phyloP scores from a whole-genome alignment of 2,888 invertebrate genomes.

The Mythimna impura region DNA sequence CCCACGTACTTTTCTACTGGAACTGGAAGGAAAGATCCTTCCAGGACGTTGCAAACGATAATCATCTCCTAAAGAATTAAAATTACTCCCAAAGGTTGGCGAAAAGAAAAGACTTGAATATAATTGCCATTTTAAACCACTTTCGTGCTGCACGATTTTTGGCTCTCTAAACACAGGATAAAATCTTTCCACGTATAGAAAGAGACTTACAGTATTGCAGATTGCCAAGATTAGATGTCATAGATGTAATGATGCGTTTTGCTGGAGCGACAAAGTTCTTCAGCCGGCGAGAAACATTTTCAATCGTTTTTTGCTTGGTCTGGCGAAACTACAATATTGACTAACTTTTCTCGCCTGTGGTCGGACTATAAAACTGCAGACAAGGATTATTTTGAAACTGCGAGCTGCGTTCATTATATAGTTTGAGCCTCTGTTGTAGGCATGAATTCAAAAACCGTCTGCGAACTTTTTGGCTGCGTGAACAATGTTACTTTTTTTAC shows the following conservation, averaged over 20 bases:
- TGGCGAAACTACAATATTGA: conserved; percentile 48
- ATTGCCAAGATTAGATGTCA: conserved; percentile 23
- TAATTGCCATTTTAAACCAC: conserved; percentile 4
- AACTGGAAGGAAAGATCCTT: conserved; percentile 27
- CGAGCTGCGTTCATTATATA: conserved; percentile 35
- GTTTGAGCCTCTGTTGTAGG: conserved; percentile 6
- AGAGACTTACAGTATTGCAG: background rate
- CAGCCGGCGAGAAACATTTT: conserved; percentile 34
- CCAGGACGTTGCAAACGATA: conserved; percentile 25
- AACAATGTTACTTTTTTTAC: conserved; percentile 7
- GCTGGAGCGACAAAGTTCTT: conserved; percentile 20
- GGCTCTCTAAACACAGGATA: background rate
- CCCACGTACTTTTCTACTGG: conserved; percentile 76
- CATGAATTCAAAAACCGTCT: conserved; percentile 18
- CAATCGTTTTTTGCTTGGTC: conserved; percentile 46
- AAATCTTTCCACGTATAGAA: background rate
- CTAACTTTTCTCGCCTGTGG: conserved; percentile 52
- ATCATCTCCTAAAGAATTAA: conserved; percentile 19
- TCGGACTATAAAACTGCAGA: conserved; percentile 47
- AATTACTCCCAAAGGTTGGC: background rate
- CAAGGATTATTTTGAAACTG: conserved; percentile 49
- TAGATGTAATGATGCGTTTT: conserved; percentile 16
- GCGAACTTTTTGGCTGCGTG: conserved; percentile 8
- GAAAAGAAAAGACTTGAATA: conserved; percentile 10
- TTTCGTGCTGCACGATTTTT: background rate